A percentile compares a stretch with the other conserved stretches of the same genome.
phyloP scores from a whole-genome alignment of 2,888 invertebrate species.

The Neocrepidodera transversa region DNA sequence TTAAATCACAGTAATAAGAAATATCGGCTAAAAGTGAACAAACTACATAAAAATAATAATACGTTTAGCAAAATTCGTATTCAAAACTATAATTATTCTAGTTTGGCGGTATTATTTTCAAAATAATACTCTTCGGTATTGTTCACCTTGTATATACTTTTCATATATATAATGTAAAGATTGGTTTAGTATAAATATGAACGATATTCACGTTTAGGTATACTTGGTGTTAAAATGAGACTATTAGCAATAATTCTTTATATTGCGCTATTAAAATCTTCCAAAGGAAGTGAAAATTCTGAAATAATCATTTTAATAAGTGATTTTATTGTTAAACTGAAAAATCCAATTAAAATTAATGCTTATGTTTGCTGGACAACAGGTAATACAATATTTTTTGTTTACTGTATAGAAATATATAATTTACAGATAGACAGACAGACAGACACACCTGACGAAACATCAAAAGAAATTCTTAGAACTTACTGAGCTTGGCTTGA shows the following conservation, averaged over 20 bases:
- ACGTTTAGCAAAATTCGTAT: conserved; percentile 1
- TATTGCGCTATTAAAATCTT: conserved; percentile 2
- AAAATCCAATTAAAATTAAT: conserved; percentile 39
- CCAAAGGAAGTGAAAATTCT: conserved; percentile 13
- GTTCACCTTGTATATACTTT: conserved; percentile 17
- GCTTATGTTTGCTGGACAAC: conserved; percentile 46
- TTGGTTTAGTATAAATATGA: conserved; percentile 19
- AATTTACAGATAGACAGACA: too few relatives aligned
- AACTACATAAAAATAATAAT: conserved; percentile 12
- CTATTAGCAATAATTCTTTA: neutral
- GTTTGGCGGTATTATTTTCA: neutral
- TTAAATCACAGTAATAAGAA: too few relatives aligned
- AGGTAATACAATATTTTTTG: conserved; percentile 34
- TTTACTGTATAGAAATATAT: too few relatives aligned
- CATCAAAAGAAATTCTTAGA: too few relatives aligned
- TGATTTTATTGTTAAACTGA: conserved; percentile 42
- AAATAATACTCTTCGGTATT: conserved; percentile 13
- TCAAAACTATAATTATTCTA: conserved; percentile 16
- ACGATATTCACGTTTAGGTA: conserved; percentile 8
- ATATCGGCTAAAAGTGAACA: conserved; percentile 2
- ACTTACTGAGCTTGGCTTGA: too few relatives aligned
- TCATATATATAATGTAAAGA: conserved; percentile 23
- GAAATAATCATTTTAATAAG: conserved; percentile 28
- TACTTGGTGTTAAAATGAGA: conserved; percentile 22
- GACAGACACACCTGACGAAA: too few relatives aligned